phyloP scores from a whole-genome alignment of 1,140 invertebrate genomes.

The Meloidogyne floridensis region DNA sequence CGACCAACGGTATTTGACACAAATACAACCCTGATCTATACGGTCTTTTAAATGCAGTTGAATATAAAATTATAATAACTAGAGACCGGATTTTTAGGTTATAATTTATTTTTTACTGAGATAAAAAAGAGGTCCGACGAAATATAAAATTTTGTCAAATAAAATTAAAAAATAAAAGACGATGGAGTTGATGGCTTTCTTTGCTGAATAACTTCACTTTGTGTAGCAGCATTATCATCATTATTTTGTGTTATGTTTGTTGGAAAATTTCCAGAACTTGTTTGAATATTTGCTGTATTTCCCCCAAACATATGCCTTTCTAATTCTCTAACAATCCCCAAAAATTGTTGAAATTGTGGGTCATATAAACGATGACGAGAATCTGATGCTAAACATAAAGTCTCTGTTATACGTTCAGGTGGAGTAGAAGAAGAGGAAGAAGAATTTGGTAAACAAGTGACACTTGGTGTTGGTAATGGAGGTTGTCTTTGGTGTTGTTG shows the following conservation, averaged over 20 bases:
- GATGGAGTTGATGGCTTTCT: constrained; percentile 15
- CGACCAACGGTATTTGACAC: too few species aligned
- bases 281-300: constrained; percentile 23
- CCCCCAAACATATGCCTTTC: constrained; percentile 51
- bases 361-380: constrained; percentile 44
- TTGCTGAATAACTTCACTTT: neutral
- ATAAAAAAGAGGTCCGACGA: neutral
- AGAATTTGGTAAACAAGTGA: neutral
- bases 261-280: neutral
- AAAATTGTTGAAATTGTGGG: constrained; percentile 54
- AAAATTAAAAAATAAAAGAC: constrained; percentile 26
- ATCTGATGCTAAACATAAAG: constrained; percentile 45
- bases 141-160: neutral
- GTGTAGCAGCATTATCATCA: neutral
- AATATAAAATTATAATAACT: too few species aligned
- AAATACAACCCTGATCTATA: too few species aligned
- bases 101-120: too few species aligned
- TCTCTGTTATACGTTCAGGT: constrained; percentile 49
- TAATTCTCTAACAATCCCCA: constrained; percentile 52
- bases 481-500: neutral
- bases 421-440: neutral
- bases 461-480: constrained; percentile 8
- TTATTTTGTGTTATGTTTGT: neutral
- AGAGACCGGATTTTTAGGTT: too few species aligned
- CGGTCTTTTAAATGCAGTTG: too few species aligned